Conservation (phyloP, 2,888 invertebrate species). For the Sepioteuthis lessoniana region DNA sequence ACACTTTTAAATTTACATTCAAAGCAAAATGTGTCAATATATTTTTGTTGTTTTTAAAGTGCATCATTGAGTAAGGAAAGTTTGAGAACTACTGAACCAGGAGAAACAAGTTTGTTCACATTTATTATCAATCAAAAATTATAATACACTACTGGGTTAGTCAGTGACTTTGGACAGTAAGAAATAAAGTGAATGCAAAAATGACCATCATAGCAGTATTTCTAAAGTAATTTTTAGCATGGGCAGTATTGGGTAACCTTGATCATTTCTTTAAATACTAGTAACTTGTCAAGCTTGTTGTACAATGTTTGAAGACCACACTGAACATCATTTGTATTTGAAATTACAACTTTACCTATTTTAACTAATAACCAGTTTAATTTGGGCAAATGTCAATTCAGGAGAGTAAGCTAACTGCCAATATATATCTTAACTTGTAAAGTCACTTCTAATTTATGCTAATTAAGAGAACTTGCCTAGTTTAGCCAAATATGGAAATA, state of each 20-base stretch:
- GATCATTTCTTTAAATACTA: neutral
- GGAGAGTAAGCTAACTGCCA: neutral
- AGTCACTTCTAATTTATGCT: neutral
- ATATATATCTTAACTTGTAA: neutral
- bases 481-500: neutral
- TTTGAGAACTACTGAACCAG: too few species aligned
- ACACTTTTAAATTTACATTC: too few species aligned
- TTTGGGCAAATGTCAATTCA: neutral
- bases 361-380: neutral
- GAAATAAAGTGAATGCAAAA: too few species aligned
- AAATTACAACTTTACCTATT: neutral
- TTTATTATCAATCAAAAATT: too few species aligned
- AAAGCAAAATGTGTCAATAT: too few species aligned
- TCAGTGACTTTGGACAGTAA: too few species aligned
- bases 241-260: neutral
- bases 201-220: too few species aligned
- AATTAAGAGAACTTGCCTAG: neutral
- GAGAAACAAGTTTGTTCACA: too few species aligned
- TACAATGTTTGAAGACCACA: neutral
- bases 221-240: neutral
- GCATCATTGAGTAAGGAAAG: too few species aligned
- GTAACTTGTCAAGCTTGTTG: neutral
- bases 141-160: too few species aligned
- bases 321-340: neutral
- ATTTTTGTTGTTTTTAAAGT: too few species aligned